Evolutionary conservation across 2,888 invertebrate species (phyloP), one percentile per base, ranked within the genome.

Genomic region (Cephus runcator): DNA sequence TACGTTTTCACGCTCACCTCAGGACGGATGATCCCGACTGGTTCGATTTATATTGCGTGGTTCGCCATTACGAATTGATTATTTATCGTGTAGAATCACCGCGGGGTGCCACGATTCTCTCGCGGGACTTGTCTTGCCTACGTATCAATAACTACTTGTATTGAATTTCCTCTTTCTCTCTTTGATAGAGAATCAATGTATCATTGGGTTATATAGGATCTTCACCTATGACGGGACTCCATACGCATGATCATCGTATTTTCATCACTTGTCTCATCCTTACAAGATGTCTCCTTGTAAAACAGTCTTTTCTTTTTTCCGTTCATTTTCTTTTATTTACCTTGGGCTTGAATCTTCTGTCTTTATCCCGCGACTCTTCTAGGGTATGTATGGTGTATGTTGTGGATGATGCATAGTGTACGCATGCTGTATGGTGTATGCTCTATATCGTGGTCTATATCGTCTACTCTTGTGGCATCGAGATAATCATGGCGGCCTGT

Each of bases 41-140:
- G 79, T 75, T 76, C 77, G 84, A 87, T 87, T 88, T 89, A 87
- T 88, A 23, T 78, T 84, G 77, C 83, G 85, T 83, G 83, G 84
- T 84, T 86, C 86, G 80, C 81, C 87, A 88, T 87, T 81, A 81
- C 85, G 85, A 88, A 88, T 87, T 84, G 85, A 88, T 88, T 87
- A 87, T 89, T 89, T 88, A 89, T 87, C 85, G 81, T 71, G 56
- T 56, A 23, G 56, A 23, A 56, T 56, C 56, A 56, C 56, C 23
- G 56, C 56, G 56, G 56, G 56, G 23, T 23, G 56, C 56, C 56
- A 23, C 56, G 23, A 56, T 56, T 56, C 23, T 2, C 56, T 23
- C 56, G 23, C 56, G 56, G 56, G 56, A 56, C 56, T 56, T 9
- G 9, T 56, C 56, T 56, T 56, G 56, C 23, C 56, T 56, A 56